Evolutionary conservation across 2,888 invertebrate genomes (phyloP).

Genomic region (Xestia xanthographa): DNA sequence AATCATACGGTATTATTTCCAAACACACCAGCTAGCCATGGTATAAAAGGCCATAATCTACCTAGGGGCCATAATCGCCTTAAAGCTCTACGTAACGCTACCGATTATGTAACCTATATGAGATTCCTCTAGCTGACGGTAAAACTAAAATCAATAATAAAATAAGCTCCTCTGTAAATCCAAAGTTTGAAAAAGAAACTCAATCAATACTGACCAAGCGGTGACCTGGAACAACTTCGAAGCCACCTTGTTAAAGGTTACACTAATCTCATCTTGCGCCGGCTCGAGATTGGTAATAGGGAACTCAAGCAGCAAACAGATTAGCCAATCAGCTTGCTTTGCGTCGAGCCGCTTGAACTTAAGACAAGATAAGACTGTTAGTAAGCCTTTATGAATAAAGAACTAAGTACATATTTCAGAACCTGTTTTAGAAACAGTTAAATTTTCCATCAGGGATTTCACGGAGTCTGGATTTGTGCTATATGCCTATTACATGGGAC

Average conservation of each 20-base stretch:
- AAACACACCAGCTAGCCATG: background rate
- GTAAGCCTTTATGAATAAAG: slow-evolving; percentile 29
- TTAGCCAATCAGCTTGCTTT: slow-evolving; percentile 24
- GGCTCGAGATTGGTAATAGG: slow-evolving; percentile 6
- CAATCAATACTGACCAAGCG: background rate
- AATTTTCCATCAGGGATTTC: background rate
- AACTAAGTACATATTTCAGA: slow-evolving; percentile 2
- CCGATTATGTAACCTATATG: background rate
- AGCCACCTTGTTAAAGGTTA: background rate
- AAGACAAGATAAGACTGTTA: background rate
- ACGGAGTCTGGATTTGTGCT: background rate
- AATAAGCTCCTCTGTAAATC: background rate
- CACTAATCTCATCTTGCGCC: slow-evolving; percentile 30
- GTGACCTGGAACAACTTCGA: slow-evolving; percentile 10
- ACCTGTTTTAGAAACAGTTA: background rate
- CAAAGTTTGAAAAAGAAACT: background rate
- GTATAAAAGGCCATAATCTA: too few relatives aligned
- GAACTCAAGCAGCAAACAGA: slow-evolving; percentile 27
- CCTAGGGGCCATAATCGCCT: background rate
- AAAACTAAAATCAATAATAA: background rate
- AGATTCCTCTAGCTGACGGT: background rate
- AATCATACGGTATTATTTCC: background rate
- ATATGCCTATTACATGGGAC: background rate
- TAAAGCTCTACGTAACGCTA: background rate
- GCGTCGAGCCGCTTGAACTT: background rate